A percentile compares a stretch with the other conserved stretches of the same genome.
Evolutionary conservation across 2,888 invertebrate species (phyloP).

Genomic region (Thereva nobilitata): DNA sequence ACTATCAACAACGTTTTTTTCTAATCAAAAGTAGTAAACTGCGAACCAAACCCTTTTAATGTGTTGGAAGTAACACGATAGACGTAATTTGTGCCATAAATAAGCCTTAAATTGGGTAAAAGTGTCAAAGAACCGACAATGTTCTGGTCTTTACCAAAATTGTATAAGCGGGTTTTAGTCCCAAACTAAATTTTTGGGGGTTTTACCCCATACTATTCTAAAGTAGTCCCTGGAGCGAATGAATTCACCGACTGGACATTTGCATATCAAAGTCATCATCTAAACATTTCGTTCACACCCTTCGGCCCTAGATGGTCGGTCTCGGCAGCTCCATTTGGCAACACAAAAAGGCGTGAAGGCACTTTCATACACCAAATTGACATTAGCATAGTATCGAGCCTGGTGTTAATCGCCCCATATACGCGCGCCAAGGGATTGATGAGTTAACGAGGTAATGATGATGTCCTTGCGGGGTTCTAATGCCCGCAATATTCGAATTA

Average conservation of each 20-base stretch:
- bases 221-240: constrained; percentile 25
- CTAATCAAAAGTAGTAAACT: constrained; percentile 13
- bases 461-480: constrained; percentile 1
- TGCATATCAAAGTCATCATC: constrained; percentile 36
- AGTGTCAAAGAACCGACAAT: constrained; percentile 21
- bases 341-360: constrained; percentile 30
- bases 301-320: constrained; percentile 18
- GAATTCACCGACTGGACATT: constrained; percentile 23
- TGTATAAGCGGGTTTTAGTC: constrained; percentile 18
- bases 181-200: constrained; percentile 3
- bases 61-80: constrained; percentile 12
- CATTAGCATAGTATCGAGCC: constrained; percentile 32
- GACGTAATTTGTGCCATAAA: constrained; percentile 25
- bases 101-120: constrained; percentile 26
- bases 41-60: constrained; percentile 25
- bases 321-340: constrained; percentile 27
- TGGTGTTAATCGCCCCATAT: constrained; percentile 30
- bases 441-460: constrained; percentile 27
- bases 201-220: constrained; percentile 1
- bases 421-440: constrained; percentile 18
- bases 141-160: constrained; percentile 10
- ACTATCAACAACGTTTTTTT: constrained; percentile 3
- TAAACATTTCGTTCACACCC: constrained; percentile 34
- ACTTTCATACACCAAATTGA: constrained; percentile 34
- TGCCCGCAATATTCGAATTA: too few relatives aligned